Conservation (phyloP, 2,888 invertebrate species). For the Lissonota sp. region DNA sequence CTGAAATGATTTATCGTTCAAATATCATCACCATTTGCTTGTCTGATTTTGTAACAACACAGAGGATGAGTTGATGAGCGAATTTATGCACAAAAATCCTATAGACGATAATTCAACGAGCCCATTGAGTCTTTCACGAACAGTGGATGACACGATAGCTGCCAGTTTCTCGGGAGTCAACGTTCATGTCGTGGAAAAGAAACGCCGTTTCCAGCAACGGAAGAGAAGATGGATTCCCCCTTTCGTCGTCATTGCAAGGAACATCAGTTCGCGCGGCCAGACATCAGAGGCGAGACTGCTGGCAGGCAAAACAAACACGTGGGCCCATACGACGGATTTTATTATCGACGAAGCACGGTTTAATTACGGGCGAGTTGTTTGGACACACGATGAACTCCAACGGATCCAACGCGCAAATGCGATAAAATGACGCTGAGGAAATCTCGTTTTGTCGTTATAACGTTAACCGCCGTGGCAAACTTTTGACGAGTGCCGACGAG, state of each 20-base stretch:
- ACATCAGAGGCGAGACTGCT: conserved; percentile 72
- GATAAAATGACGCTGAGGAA: conserved; percentile 38
- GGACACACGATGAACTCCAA: conserved; percentile 72
- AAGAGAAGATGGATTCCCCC: conserved; percentile 63
- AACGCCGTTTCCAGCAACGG: conserved; percentile 74
- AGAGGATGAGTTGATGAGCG: too few species aligned
- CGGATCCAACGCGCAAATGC: conserved; percentile 49
- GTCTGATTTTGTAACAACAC: too few species aligned
- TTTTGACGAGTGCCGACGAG: conserved; percentile 56
- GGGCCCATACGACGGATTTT: conserved; percentile 74
- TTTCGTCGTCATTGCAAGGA: conserved; percentile 45
- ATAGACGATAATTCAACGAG: not conserved
- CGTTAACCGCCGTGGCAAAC: conserved; percentile 34
- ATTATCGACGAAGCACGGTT: conserved; percentile 77
- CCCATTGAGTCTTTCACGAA: not conserved
- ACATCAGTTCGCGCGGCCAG: conserved; percentile 64
- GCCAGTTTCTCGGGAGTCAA: conserved; percentile 72
- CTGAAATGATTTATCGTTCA: too few species aligned
- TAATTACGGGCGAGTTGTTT: conserved; percentile 78
- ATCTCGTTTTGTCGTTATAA: conserved; percentile 47
- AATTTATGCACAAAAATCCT: too few species aligned
- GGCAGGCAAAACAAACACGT: conserved; percentile 77
- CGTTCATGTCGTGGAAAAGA: conserved; percentile 78
- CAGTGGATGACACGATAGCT: conserved; percentile 45
- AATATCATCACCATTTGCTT: too few species aligned